Percentiles rank a stretch among this genome's conserved stretches.
These are phyloP conservation scores for Diadumene lineata DNA, from an alignment of 92 coral and sea anemone species.

Conservation along the genomic window DNA sequence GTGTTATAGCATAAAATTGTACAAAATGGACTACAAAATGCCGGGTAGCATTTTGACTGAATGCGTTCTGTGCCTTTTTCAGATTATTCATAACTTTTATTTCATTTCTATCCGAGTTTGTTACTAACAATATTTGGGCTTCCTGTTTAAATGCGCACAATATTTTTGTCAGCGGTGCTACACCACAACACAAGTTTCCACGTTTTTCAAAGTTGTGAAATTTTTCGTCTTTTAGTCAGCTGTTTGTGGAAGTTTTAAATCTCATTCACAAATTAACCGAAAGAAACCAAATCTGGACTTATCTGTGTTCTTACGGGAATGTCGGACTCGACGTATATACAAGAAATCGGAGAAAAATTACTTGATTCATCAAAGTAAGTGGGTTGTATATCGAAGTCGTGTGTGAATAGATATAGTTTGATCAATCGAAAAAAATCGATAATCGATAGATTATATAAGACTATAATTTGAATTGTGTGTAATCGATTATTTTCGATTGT, in stretches of 20 bases:
- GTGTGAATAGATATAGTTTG: background rate
- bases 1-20: background rate
- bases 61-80: too few species aligned
- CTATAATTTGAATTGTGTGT: too few species aligned
- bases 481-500: too few species aligned
- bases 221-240: background rate
- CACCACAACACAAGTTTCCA: background rate
- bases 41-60: too few species aligned
- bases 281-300: background rate
- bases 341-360: conserved; percentile 66
- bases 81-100: too few species aligned
- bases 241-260: background rate
- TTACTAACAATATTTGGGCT: too few species aligned
- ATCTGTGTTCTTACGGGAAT: background rate
- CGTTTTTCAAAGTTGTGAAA: conserved; percentile 7
- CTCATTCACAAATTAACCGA: background rate
- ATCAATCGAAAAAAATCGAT: too few species aligned
- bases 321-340: conserved; percentile 49
- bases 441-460: too few species aligned
- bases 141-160: conserved; percentile 12
- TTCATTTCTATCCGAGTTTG: too few species aligned
- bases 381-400: background rate
- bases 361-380: conserved; percentile 76
- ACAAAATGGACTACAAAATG: too few species aligned
- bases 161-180: conserved; percentile 3